Conservation (phyloP, 2,797 vertebrate genomes). For the Poeciliopsis turneri region DNA sequence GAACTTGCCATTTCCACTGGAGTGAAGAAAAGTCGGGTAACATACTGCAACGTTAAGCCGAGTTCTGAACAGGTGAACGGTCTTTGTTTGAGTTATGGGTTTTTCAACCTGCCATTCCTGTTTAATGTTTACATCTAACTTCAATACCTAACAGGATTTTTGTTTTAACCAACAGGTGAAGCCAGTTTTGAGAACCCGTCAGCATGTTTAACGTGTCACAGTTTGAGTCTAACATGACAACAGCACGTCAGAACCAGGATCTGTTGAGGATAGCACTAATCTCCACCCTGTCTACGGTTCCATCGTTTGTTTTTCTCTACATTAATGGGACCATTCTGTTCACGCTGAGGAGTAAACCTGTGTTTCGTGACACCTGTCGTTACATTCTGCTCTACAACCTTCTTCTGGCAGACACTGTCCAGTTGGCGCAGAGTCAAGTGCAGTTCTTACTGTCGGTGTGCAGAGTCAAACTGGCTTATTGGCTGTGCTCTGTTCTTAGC, state of each 20-base stretch:
- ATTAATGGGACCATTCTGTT: slow-evolving; percentile 62
- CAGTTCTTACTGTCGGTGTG: slow-evolving; percentile 22
- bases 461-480: slow-evolving; percentile 13
- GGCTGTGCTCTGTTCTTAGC: slow-evolving; percentile 39
- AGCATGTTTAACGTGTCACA: slow-evolving; percentile 5
- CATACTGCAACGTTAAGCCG: not conserved
- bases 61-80: not conserved
- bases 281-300: not conserved
- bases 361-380: slow-evolving; percentile 29
- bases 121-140: not conserved
- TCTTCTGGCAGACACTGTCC: slow-evolving; percentile 60
- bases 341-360: slow-evolving; percentile 45
- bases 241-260: not conserved
- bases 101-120: not conserved
- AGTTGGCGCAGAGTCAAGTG: slow-evolving; percentile 32
- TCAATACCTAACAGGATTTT: not conserved
- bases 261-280: not conserved
- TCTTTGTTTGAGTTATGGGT: not conserved
- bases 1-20: not conserved
- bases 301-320: slow-evolving; percentile 41
- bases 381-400: slow-evolving; percentile 55
- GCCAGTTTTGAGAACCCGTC: not conserved
- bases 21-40: not conserved
- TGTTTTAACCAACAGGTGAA: not conserved
- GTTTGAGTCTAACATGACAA: slow-evolving; percentile 1